A percentile compares a stretch with the other conserved stretches of the same genome.
Conservation (phyloP, 2,888 invertebrate species). For the Bellardia pandia region DNA sequence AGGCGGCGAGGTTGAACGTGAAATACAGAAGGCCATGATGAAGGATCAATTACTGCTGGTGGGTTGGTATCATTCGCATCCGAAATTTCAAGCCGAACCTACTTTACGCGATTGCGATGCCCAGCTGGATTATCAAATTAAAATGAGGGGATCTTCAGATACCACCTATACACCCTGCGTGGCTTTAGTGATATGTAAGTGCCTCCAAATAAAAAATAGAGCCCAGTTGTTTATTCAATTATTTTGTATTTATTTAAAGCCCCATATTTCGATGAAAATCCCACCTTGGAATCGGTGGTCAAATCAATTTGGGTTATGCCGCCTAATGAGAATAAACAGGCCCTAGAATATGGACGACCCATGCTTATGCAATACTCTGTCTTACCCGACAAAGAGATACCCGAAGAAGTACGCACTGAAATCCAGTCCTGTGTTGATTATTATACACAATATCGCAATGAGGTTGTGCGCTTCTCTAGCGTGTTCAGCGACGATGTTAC, state of each 20-base stretch:
- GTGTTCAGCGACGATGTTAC: conserved; percentile 86
- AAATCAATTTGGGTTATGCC: conserved; percentile 97
- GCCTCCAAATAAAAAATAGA: neutral
- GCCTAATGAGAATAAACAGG: conserved; percentile 95
- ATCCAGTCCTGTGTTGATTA: conserved; percentile 94
- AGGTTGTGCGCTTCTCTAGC: conserved; percentile 87
- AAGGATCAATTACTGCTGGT: conserved; percentile 92
- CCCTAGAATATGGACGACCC: conserved; percentile 94
- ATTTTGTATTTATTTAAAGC: conserved; percentile 86
- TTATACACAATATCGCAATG: conserved; percentile 88
- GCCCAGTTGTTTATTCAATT: conserved; percentile 8
- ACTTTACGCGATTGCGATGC: conserved; percentile 95
- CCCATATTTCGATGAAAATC: conserved; percentile 92
- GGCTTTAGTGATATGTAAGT: conserved; percentile 93
- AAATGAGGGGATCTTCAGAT: conserved; percentile 95
- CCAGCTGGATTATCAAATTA: conserved; percentile 97
- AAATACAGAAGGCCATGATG: conserved; percentile 93
- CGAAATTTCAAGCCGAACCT: conserved; percentile 93
- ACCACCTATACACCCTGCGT: conserved; percentile 97
- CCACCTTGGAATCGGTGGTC: conserved; percentile 91
- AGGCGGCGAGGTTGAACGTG: conserved; percentile 90
- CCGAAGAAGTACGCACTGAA: conserved; percentile 92
- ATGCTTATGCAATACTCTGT: conserved; percentile 95
- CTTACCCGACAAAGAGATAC: conserved; percentile 91
- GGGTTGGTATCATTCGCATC: conserved; percentile 98